Percentiles rank a stretch among this genome's conserved stretches.
These are phyloP conservation scores for Steinernema scapterisci DNA, from an alignment of 2,888 invertebrate species.

Conservation along the genomic window DNA sequence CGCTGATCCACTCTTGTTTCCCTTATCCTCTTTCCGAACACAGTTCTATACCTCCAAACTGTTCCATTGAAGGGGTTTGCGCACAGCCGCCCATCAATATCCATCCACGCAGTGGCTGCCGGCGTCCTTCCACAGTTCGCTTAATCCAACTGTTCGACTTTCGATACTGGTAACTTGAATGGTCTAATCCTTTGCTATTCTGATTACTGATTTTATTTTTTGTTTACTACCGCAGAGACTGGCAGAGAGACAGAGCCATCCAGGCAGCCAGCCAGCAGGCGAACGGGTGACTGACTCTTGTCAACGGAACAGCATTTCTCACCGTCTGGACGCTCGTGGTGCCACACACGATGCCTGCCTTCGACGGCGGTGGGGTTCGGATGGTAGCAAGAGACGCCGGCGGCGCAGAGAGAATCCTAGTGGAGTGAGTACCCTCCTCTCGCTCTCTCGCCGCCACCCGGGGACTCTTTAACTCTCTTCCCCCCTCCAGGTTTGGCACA, in stretches of 20 bases:
- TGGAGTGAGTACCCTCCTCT: background rate
- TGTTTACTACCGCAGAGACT: slow-evolving; percentile 6
- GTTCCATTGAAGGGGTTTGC: too few relatives aligned
- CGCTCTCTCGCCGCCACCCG: background rate
- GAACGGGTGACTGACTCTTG: slow-evolving; percentile 18
- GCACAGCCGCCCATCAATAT: too few relatives aligned
- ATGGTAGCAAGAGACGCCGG: background rate
- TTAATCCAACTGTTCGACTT: too few relatives aligned
- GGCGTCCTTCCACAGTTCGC: too few relatives aligned
- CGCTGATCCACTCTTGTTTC: too few relatives aligned
- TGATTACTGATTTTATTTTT: slow-evolving; percentile 26
- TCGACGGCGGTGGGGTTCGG: background rate
- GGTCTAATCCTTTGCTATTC: background rate
- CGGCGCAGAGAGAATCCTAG: background rate
- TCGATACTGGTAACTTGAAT: too few relatives aligned
- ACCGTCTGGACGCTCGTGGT: slow-evolving; percentile 26
- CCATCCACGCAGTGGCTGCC: too few relatives aligned
- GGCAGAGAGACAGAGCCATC: background rate
- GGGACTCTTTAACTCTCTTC: background rate
- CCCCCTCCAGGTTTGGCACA: background rate
- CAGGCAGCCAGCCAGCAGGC: slow-evolving; percentile 23
- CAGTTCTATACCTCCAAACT: too few relatives aligned
- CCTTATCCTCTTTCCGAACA: too few relatives aligned
- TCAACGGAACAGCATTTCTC: slow-evolving; percentile 25
- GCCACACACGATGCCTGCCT: slow-evolving; percentile 17